Evolutionary conservation across 2,797 vertebrate genomes (phyloP).

Genomic region (Poecilia velifera): DNA sequence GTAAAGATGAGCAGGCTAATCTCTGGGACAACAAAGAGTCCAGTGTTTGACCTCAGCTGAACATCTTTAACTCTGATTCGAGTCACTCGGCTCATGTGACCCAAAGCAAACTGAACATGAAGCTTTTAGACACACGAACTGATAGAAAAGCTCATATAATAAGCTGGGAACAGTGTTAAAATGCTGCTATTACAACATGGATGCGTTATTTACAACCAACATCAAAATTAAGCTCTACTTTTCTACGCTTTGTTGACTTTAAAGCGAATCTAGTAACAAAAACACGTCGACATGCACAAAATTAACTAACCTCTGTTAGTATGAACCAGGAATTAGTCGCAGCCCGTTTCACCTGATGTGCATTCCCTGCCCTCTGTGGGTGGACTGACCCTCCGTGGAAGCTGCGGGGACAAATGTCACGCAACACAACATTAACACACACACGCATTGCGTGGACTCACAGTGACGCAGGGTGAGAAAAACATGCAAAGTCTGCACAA

Average conservation of each 20-base stretch:
- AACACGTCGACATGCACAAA: too few relatives aligned
- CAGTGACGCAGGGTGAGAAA: background rate
- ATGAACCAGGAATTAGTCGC: slow-evolving; percentile 39
- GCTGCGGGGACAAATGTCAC: background rate
- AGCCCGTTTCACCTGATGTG: slow-evolving; percentile 13
- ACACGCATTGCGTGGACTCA: slow-evolving; percentile 44
- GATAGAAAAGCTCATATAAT: too few relatives aligned
- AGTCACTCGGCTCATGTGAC: slow-evolving; percentile 58
- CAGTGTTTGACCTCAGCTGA: slow-evolving; percentile 38
- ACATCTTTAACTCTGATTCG: slow-evolving; percentile 48
- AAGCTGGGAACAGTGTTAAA: too few relatives aligned
- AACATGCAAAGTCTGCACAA: background rate
- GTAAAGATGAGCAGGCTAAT: background rate
- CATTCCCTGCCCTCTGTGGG: slow-evolving; percentile 22
- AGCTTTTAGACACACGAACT: too few relatives aligned
- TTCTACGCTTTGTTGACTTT: too few relatives aligned
- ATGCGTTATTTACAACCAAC: too few relatives aligned
- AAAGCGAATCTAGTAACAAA: too few relatives aligned
- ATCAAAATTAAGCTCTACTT: background rate
- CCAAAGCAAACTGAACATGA: too few relatives aligned
- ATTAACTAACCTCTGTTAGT: too few relatives aligned
- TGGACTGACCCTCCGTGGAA: slow-evolving; percentile 20
- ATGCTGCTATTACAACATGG: too few relatives aligned
- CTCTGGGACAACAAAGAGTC: slow-evolving; percentile 28
- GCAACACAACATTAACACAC: background rate